Base-by-base conservation (phyloP, 2,797 vertebrate species). In the Ctenosaura bakeri region DNA sequence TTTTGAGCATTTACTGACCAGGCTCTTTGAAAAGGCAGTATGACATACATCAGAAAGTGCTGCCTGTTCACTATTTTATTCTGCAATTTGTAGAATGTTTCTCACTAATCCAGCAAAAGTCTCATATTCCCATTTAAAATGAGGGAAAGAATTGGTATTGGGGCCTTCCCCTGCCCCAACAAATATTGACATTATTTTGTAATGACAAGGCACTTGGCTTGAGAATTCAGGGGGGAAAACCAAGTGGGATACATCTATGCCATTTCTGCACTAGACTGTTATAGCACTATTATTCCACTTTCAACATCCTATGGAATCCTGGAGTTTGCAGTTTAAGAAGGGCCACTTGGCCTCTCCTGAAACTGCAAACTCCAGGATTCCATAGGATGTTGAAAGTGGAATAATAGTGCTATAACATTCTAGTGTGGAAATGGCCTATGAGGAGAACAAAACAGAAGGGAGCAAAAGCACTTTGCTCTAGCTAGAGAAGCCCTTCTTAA, bases 51-150 rank as follows among this genome's bases (percentile, higher is more conserved):
- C 76, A 87, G 69, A 66, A 69, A 59, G 77, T 66, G 6, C 54
- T 56, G 2, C 82, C 71, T 46, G 66, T 88, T 81, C 71, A 89
- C 83, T 88, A 93, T 56, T 85, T 82, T 80, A 87, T 69, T 77
- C 64, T 84, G 52, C 86, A 80, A 29, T 50, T 76, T 78, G 59
- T 73, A 86, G 78, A 56, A 83, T 52, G 83, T 92, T 73, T 50
- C 76, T 18, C 4, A 78, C 38, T 1, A 73, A 85, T 86, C 85
- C 50, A 82, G 46, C 14, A 62, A 29, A 7, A 8, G 42, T 22
- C 16, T n/a, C 64, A 46, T 46, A 46, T 46, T 3, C 42, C 42
- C 42, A 79, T 38, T 79, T 69, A n/a, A 6, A 42, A 38, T 71
- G 6, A 64, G 20, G 42, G 22, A 14, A 83, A 66, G 26, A 26